Base-by-base conservation (phyloP, 2,888 invertebrate genomes). In the Pseudeuparius sepicola region DNA sequence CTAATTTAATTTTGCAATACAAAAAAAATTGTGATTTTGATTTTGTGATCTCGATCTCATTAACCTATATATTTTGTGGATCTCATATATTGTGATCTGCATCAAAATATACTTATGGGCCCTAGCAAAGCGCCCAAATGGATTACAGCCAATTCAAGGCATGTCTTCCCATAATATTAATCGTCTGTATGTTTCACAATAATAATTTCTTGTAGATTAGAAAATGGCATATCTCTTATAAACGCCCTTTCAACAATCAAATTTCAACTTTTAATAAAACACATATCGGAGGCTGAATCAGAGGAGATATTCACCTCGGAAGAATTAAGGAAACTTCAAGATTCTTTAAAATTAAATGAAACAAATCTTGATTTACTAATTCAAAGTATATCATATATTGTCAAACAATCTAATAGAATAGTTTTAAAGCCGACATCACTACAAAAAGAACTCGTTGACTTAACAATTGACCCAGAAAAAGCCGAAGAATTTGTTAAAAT, bases 371-470 rank as follows among this genome's bases (percentile, higher is more conserved):
- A 52, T 38, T 36, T 54, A 7, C 41, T 56, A 18, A 39, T 57
- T 13, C 55, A 57, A 41, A 53, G 52, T 24, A 49, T 59, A 12
- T 37, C 44, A 1, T 51, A 69, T 43, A 65, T 70, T 31, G 57
- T 65, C 41, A 66, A 66, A 34, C 65, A 68, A 39, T 64, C 67
- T 11, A 63, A 59, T 3, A 65, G 64, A 40, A 61, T 70, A 39
- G 62, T 73, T 26, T 62, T 69, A 27, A 72, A 71, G 44, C 72
- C 73, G 15, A 65, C 67, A 3, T 56, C 59, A 34, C 49, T 73
- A 18, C 67, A 70, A 42, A 66, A 66, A 45, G 56, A 67, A 42
- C 51, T 73, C 12, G 56, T 62, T 2, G 66, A 61, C 39, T 50
- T 72, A 2, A 59, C 65, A 34, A 50, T 73, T 17, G 55, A 64